Percentiles rank a stretch among this genome's conserved stretches.
Conservation (phyloP, 2,888 invertebrate genomes). For the Incurvaria masculella region DNA sequence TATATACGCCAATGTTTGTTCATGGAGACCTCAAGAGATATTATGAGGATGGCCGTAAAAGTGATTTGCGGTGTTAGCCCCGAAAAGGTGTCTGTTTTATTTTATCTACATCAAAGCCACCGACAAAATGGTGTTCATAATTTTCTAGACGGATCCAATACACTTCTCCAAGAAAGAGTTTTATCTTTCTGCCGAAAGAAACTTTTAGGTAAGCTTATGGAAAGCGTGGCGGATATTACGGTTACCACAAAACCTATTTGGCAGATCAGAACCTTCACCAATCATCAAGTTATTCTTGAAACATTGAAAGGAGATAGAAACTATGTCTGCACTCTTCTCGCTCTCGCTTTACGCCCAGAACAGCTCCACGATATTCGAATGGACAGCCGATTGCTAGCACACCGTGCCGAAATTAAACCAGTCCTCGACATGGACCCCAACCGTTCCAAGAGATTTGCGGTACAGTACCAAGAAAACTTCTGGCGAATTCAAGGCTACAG, state of each 20-base stretch:
- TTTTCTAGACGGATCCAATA: slow-evolving; percentile 37
- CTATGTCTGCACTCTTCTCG: slow-evolving; percentile 39
- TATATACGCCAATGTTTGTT: slow-evolving; percentile 33
- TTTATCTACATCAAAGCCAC: slow-evolving; percentile 44
- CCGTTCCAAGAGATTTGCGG: slow-evolving; percentile 29
- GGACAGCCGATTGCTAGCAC: slow-evolving; percentile 29
- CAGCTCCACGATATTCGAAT: slow-evolving; percentile 33
- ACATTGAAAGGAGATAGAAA: slow-evolving; percentile 36
- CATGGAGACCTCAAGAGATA: slow-evolving; percentile 34
- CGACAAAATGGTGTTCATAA: slow-evolving; percentile 33
- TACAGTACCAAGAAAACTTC: slow-evolving; percentile 38
- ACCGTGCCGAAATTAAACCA: slow-evolving; percentile 20
- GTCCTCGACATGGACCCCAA: slow-evolving; percentile 27
- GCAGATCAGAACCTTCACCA: slow-evolving; percentile 32
- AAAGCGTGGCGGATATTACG: slow-evolving; percentile 37
- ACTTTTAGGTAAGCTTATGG: slow-evolving; percentile 28
- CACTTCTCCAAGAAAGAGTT: slow-evolving; percentile 37
- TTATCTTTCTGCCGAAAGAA: slow-evolving; percentile 36
- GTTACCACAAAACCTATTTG: slow-evolving; percentile 28
- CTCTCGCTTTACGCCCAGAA: slow-evolving; percentile 44
- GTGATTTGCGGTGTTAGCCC: slow-evolving; percentile 39
- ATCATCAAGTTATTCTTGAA: slow-evolving; percentile 37
- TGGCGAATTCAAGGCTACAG: slow-evolving; percentile 40
- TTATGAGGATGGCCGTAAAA: slow-evolving; percentile 38
- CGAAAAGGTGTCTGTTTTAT: slow-evolving; percentile 36